These are phyloP conservation scores for Sylvia borin DNA, from an alignment of 2,797 vertebrate species.

Conservation along the genomic window DNA sequence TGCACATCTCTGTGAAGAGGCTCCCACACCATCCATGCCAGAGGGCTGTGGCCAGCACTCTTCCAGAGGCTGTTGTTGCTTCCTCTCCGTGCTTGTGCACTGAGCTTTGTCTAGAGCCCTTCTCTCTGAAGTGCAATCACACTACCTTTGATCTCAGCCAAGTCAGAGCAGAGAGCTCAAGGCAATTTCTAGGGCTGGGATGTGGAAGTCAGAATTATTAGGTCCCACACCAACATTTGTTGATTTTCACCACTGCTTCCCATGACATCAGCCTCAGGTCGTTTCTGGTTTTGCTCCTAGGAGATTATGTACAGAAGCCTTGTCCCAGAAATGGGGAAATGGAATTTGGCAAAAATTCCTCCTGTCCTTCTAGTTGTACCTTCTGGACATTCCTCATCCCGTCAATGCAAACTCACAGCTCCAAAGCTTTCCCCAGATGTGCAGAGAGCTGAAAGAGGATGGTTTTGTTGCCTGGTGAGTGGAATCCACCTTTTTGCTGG, in stretches of 20 bases:
- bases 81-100: not conserved
- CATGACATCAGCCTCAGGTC: not conserved
- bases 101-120: not conserved
- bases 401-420: not conserved
- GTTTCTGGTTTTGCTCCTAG: not conserved
- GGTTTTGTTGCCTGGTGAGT: not conserved
- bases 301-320: not conserved
- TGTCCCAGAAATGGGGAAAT: not conserved
- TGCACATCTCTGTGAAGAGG: accelerated
- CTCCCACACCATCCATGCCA: accelerated
- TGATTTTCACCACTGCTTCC: not conserved
- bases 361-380: not conserved
- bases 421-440: not conserved
- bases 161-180: not conserved
- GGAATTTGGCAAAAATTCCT: not conserved
- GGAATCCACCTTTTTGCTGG: not conserved
- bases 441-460: not conserved
- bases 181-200: not conserved
- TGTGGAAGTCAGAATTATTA: not conserved
- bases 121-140: not conserved
- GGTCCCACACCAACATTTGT: not conserved
- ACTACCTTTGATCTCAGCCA: not conserved
- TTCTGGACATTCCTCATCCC: not conserved
- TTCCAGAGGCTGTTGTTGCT: not conserved
- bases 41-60: accelerated